Percentiles rank a stretch among this genome's conserved stretches.
phyloP scores from a whole-genome alignment of 2,888 invertebrate species.

The Drosophila robusta region DNA sequence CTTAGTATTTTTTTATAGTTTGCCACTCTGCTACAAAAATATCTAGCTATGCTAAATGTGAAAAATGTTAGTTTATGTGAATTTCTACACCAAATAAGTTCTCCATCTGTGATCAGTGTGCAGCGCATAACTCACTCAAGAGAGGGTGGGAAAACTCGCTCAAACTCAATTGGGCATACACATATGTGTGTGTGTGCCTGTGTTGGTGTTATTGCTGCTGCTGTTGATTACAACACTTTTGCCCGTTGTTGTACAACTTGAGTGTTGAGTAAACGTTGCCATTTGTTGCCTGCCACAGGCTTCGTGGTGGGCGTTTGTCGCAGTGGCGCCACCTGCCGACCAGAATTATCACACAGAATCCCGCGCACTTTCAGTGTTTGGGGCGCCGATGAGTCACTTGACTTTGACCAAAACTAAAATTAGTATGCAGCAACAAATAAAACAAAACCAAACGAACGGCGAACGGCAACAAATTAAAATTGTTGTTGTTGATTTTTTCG shows the following conservation, averaged over 20 bases:
- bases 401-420: slow-evolving; percentile 79
- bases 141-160: slow-evolving; percentile 63
- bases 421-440: slow-evolving; percentile 61
- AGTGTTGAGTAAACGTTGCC: slow-evolving; percentile 71
- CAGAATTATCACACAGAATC: slow-evolving; percentile 42
- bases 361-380: slow-evolving; percentile 35
- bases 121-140: slow-evolving; percentile 53
- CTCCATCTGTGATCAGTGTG: slow-evolving; percentile 22
- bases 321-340: slow-evolving; percentile 62
- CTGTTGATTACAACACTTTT: slow-evolving; percentile 59
- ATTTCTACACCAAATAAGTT: neutral
- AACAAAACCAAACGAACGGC: slow-evolving; percentile 20
- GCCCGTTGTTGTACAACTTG: slow-evolving; percentile 27
- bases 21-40: no score
- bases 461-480: slow-evolving; percentile 62
- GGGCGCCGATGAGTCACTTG: slow-evolving; percentile 66
- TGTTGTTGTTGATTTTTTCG: slow-evolving; percentile 51
- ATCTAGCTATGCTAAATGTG: no score
- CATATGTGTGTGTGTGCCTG: slow-evolving; percentile 1
- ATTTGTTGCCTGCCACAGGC: slow-evolving; percentile 51
- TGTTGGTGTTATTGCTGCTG: slow-evolving; percentile 17
- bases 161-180: slow-evolving; percentile 50
- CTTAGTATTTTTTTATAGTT: neutral
- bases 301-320: slow-evolving; percentile 59
- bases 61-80: no score